A percentile compares a stretch with the other conserved stretches of the same genome.
phyloP scores from a whole-genome alignment of 2,797 vertebrate genomes.

The Amblyraja radiata region DNA sequence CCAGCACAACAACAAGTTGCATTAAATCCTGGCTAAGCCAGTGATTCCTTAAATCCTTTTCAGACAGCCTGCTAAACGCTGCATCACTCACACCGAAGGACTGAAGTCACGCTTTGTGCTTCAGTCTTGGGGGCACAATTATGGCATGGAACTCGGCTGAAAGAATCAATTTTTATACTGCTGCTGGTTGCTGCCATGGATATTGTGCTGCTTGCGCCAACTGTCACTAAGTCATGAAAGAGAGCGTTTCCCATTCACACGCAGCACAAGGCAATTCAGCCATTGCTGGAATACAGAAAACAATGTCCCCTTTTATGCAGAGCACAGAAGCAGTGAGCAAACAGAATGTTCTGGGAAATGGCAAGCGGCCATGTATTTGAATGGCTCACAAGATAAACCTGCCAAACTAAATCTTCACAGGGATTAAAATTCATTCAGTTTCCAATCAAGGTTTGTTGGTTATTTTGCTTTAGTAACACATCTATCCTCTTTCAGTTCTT shows the following conservation, averaged over 20 bases:
- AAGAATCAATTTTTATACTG: slow-evolving; percentile 36
- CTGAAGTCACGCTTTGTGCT: slow-evolving; percentile 38
- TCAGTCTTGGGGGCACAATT: slow-evolving; percentile 38
- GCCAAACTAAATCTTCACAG: slow-evolving; percentile 41
- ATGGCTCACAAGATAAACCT: slow-evolving; percentile 38
- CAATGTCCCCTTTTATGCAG: slow-evolving; percentile 48
- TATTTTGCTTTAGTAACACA: slow-evolving; percentile 33
- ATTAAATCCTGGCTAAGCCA: slow-evolving; percentile 30
- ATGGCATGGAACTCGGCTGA: slow-evolving; percentile 15
- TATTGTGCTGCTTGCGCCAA: slow-evolving; percentile 53
- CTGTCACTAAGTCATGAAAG: slow-evolving; percentile 46
- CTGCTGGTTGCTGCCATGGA: slow-evolving; percentile 50
- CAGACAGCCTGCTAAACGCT: slow-evolving; percentile 21
- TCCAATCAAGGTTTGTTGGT: slow-evolving; percentile 30
- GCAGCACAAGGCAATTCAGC: slow-evolving; percentile 43
- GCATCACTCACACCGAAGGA: slow-evolving; percentile 33
- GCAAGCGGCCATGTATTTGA: slow-evolving; percentile 44
- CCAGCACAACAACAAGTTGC: slow-evolving; percentile 32
- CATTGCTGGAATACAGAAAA: slow-evolving; percentile 44
- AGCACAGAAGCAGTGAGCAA: slow-evolving; percentile 42
- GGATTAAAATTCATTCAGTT: slow-evolving; percentile 37
- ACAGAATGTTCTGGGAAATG: slow-evolving; percentile 48
- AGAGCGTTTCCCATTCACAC: slow-evolving; percentile 48
- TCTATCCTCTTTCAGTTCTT: neutral
- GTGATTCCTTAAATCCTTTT: slow-evolving; percentile 33